These are phyloP conservation scores for Toxotes chatareus DNA, from an alignment of 2,113 vertebrate genomes.

Conservation along the genomic window DNA sequence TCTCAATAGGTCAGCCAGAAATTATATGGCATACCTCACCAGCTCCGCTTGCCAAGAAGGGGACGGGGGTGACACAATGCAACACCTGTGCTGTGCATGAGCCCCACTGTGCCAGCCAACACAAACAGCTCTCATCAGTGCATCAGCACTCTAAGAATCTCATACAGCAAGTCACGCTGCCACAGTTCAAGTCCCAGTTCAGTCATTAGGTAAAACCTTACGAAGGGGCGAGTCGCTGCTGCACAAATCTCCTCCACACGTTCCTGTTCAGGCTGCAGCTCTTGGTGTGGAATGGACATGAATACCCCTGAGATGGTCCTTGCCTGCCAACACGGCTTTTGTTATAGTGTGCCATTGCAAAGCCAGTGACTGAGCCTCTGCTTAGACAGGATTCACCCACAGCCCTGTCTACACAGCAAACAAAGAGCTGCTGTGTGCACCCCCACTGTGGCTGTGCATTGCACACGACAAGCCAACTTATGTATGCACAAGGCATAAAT, in stretches of 20 bases:
- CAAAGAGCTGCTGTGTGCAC: slow-evolving; percentile 52
- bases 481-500: slow-evolving; percentile 14
- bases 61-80: slow-evolving; percentile 57
- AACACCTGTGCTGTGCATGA: slow-evolving; percentile 65
- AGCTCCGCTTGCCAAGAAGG: slow-evolving; percentile 44
- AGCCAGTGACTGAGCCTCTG: slow-evolving; percentile 63
- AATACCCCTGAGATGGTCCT: slow-evolving; percentile 65
- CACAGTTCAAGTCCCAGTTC: slow-evolving; percentile 40
- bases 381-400: slow-evolving; percentile 56
- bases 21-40: slow-evolving; percentile 35
- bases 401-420: slow-evolving; percentile 55
- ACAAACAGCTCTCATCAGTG: slow-evolving; percentile 61
- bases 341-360: slow-evolving; percentile 59
- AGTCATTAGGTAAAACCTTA: slow-evolving; percentile 54
- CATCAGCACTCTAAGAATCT: slow-evolving; percentile 41
- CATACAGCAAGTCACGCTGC: slow-evolving; percentile 18
- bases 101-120: slow-evolving; percentile 56
- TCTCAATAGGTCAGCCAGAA: slow-evolving; percentile 51
- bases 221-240: slow-evolving; percentile 16
- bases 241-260: slow-evolving; percentile 50
- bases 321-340: slow-evolving; percentile 67
- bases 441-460: slow-evolving; percentile 25
- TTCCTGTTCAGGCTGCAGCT: slow-evolving; percentile 52
- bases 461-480: slow-evolving; percentile 41
- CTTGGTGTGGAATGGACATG: slow-evolving; percentile 53